Conservation (phyloP, 2,888 invertebrate species). For the Diplolepis rosae region DNA sequence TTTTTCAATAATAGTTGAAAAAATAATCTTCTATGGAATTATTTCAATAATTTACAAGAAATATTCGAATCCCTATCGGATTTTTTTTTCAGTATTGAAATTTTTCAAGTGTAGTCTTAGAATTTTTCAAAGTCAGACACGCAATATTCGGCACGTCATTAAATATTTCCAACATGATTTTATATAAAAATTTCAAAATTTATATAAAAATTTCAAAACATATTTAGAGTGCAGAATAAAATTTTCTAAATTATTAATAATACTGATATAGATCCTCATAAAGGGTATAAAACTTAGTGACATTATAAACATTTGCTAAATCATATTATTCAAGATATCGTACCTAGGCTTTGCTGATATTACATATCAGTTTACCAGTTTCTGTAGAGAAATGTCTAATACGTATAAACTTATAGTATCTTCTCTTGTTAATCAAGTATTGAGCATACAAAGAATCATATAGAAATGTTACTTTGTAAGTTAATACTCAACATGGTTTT, state of each 20-base stretch:
- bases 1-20: too few relatives aligned
- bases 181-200: too few relatives aligned
- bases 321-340: not conserved
- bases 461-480: conserved; percentile 24
- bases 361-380: conserved; percentile 14
- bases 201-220: too few relatives aligned
- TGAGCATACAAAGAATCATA: not conserved
- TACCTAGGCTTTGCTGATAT: not conserved
- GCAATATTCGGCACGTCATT: too few relatives aligned
- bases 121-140: too few relatives aligned
- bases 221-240: not conserved
- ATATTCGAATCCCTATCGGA: too few relatives aligned
- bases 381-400: not conserved
- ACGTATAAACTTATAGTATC: conserved; percentile 7
- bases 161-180: too few relatives aligned
- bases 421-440: conserved; percentile 13
- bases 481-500: conserved; percentile 5
- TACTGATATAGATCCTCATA: not conserved
- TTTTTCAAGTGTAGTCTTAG: too few relatives aligned
- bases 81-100: too few relatives aligned
- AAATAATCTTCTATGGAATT: too few relatives aligned
- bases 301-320: not conserved
- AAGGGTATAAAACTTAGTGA: not conserved
- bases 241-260: not conserved
- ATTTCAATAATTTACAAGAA: too few relatives aligned